These are phyloP conservation scores for Caenorhabditis wallacei DNA, from an alignment of 2,888 invertebrate genomes.

Conservation along the genomic window DNA sequence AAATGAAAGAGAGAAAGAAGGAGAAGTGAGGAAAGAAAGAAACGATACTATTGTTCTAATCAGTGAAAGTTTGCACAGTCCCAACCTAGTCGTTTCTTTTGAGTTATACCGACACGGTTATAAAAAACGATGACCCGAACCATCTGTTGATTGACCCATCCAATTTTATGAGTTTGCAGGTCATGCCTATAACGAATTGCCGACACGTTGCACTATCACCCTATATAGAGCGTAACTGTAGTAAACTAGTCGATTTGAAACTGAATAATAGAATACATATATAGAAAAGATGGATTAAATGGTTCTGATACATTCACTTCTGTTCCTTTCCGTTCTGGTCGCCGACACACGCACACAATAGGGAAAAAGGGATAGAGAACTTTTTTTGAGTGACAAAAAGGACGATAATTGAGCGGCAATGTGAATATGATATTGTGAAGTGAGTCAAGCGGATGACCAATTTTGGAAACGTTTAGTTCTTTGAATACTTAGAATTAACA, in stretches of 20 bases:
- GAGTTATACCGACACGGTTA: constrained; percentile 20
- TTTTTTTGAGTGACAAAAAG: constrained; percentile 43
- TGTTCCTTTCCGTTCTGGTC: constrained; percentile 42
- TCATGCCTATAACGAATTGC: not conserved
- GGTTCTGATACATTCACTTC: constrained; percentile 50
- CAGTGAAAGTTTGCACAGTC: constrained; percentile 38
- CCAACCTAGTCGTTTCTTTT: constrained; percentile 29
- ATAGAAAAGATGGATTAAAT: constrained; percentile 53
- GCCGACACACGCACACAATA: constrained; percentile 45
- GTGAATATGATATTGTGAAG: constrained; percentile 39
- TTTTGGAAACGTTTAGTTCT: not conserved
- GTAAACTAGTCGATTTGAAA: constrained; percentile 17
- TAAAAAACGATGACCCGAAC: constrained; percentile 1
- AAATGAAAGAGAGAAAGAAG: constrained; percentile 3
- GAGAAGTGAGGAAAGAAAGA: not conserved
- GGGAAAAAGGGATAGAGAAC: not conserved
- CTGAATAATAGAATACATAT: constrained; percentile 12
- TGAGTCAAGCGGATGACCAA: constrained; percentile 54
- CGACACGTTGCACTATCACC: not conserved
- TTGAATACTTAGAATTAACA: not conserved
- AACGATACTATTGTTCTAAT: constrained; percentile 38
- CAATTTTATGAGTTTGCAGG: constrained; percentile 11
- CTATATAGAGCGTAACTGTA: constrained; percentile 25
- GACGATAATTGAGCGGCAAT: constrained; percentile 55
- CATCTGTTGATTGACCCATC: constrained; percentile 45